Conservation (phyloP, 2,113 vertebrate species). For the Hypocryptadius cinnamomeus region DNA sequence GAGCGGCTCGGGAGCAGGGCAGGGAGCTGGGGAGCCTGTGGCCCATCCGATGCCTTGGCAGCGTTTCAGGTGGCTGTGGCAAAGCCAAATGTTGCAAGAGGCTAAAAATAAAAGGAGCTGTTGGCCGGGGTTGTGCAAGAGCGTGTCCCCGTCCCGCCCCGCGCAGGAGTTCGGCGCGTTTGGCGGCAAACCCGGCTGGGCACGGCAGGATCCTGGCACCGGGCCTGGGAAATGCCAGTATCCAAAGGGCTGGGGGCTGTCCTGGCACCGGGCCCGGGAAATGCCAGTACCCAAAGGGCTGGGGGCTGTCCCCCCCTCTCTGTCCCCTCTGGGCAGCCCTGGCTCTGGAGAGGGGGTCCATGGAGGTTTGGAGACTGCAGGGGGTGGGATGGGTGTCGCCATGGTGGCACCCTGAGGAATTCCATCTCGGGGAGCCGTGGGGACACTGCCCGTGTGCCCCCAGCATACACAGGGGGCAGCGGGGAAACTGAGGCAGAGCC, state of each 20-base stretch:
- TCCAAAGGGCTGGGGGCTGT: neutral
- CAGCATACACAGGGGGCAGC: fast-evolving
- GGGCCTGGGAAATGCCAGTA: fast-evolving
- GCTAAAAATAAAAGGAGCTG: neutral
- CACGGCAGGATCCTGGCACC: fast-evolving
- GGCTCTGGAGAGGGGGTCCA: fast-evolving
- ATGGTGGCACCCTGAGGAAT: neutral
- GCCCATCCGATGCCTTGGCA: neutral
- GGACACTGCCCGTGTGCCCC: fast-evolving
- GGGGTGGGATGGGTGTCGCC: neutral
- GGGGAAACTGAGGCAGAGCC: neutral
- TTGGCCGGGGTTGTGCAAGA: neutral
- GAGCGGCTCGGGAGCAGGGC: neutral
- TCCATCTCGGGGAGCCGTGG: neutral
- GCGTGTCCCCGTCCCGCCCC: fast-evolving
- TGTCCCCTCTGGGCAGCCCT: neutral
- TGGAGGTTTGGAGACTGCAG: fast-evolving
- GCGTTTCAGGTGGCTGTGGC: fast-evolving
- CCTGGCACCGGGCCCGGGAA: neutral
- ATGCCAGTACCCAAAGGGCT: fast-evolving
- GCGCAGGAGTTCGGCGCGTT: neutral
- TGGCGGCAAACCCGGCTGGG: neutral
- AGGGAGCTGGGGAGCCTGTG: fast-evolving
- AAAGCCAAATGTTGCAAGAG: neutral
- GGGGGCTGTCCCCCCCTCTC: neutral